Base-by-base conservation (phyloP, 1,140 invertebrate genomes). In the Dermatophagoides farinae region DNA sequence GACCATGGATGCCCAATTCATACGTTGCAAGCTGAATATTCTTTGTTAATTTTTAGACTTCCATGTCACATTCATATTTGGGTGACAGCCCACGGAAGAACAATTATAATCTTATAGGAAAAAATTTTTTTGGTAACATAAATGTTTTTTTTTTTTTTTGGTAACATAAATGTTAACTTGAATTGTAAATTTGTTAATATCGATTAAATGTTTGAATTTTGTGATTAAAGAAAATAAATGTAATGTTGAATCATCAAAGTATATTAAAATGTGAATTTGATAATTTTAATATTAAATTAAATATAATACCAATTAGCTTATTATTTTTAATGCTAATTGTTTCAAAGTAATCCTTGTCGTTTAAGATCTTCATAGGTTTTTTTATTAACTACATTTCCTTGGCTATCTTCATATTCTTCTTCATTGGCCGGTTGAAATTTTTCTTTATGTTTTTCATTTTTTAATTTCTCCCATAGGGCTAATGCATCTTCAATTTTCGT, bases 351-450 rank as follows among this genome's bases (percentile, higher is more conserved):
- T 57, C 95, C 95, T 77, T 99, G 96, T 71, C 95, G 76, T 71
- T 97, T 97, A 58, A 99, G 79, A 81, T 98, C 93, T 72, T 98
- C 93, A 70, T 85, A 98, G 0, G 91, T 98, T 74, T 97, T 97
- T 62, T 90, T 82, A 75, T 92, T 97, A 0, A 99, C 90, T 18
- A 99, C 96, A 79, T 99, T 99, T 37, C 96, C 96, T 67, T 84
- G 78, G 0, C 90, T 92, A 76, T 99, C 96, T 78, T 99, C 96
- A 76, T 87, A 99, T 71, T 99, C 96, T 76, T 99, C 96, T 75
- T 80, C 79, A 47, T 72, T 71, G 69, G 97, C 93, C 0, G 93
- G 86, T 67, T 92, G 86, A 85, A 92, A 99, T 65, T 92, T 79
- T 71, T 97, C 92, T 25, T 80, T 80, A 68, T 95, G 88, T 70